Evolutionary conservation across 1,140 invertebrate species (phyloP).

Genomic region (Wiebesia pumilae): DNA sequence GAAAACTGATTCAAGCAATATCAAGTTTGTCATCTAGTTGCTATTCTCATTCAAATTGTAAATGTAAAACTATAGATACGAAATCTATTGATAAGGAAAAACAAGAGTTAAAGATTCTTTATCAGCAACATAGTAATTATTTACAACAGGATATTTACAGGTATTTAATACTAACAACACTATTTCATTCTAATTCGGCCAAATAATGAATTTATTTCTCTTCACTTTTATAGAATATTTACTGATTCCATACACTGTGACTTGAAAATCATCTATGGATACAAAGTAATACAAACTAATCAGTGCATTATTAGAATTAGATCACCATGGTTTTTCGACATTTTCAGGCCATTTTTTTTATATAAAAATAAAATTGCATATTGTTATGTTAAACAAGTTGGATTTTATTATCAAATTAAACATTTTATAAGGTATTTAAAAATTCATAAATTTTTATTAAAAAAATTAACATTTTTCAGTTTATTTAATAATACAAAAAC

Average conservation of each 20-base stretch:
- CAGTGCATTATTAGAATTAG: conserved; percentile 71
- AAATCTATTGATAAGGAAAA: conserved; percentile 62
- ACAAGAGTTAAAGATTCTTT: conserved; percentile 60
- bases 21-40: conserved; percentile 59
- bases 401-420: conserved; percentile 70
- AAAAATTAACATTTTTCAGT: not conserved
- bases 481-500: too few relatives aligned
- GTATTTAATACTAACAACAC: conserved; percentile 55
- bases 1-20: conserved; percentile 66
- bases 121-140: conserved; percentile 59
- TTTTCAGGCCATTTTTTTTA: conserved; percentile 66
- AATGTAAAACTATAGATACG: conserved; percentile 55
- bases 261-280: conserved; percentile 72
- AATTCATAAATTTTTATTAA: conserved; percentile 3
- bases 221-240: conserved; percentile 71
- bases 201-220: not conserved
- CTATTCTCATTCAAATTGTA: conserved; percentile 56
- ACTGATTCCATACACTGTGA: conserved; percentile 71
- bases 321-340: conserved; percentile 70
- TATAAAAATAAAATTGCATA: conserved; percentile 64
- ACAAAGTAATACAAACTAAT: conserved; percentile 69
- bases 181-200: not conserved
- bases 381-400: conserved; percentile 65
- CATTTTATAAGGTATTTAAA: conserved; percentile 68
- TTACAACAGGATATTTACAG: conserved; percentile 67